A percentile compares a stretch with the other conserved stretches of the same genome.
Evolutionary conservation across 2,888 invertebrate species (phyloP).

Genomic region (Calliphora vomitoria): DNA sequence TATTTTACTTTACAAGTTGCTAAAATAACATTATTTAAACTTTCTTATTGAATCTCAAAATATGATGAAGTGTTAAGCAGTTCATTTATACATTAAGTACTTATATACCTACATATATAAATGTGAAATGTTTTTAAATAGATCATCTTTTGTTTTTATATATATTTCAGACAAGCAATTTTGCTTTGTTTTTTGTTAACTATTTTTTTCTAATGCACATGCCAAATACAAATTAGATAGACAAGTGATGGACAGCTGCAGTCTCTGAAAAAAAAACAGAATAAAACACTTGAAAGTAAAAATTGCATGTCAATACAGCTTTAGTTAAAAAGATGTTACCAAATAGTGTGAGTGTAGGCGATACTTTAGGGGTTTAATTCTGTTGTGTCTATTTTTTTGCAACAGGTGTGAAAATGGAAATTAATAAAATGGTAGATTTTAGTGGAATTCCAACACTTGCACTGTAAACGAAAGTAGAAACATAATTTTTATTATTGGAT

Average conservation of each 20-base stretch:
- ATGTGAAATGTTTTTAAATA: not conserved
- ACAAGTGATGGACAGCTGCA: constrained; percentile 70
- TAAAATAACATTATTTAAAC: too few species aligned
- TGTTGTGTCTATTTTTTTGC: constrained; percentile 37
- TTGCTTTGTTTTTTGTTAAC: not conserved
- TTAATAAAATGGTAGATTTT: constrained; percentile 30
- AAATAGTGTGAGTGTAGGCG: constrained; percentile 55
- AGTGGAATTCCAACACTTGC: not conserved
- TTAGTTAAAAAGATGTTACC: constrained; percentile 27
- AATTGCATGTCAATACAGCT: constrained; percentile 59
- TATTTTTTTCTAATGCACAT: constrained; percentile 50
- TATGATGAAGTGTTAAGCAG: too few species aligned
- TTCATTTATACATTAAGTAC: too few species aligned
- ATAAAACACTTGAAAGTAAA: constrained; percentile 51
- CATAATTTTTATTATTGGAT: too few species aligned
- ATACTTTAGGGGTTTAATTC: constrained; percentile 42
- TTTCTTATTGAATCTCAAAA: too few species aligned
- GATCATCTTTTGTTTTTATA: not conserved
- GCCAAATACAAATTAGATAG: constrained; percentile 50
- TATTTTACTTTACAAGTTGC: too few species aligned
- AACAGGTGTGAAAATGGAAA: constrained; percentile 62
- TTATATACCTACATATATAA: too few species aligned
- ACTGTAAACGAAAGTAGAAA: not conserved
- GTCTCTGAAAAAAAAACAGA: not conserved
- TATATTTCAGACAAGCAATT: not conserved